Evolutionary conservation across 2,888 invertebrate genomes (phyloP).

Genomic region (Nematopogon swammerdamellus): DNA sequence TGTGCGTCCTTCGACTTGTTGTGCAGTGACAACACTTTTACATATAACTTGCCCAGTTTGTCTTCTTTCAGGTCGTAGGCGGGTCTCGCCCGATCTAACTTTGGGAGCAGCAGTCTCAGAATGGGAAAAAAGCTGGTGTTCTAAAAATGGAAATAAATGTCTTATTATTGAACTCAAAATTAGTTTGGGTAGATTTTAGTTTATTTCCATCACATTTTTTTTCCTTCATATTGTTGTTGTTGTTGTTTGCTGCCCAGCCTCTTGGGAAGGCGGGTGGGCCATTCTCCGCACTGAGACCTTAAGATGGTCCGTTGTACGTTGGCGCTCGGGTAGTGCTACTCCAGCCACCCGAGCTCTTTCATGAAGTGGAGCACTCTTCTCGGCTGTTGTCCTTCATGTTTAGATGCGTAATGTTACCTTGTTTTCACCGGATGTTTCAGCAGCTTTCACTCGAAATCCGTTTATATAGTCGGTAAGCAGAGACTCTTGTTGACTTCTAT

Average conservation of each 20-base stretch:
- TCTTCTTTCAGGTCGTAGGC: conserved; percentile 82
- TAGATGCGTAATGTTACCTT: no score
- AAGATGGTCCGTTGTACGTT: no score
- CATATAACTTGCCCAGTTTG: conserved; percentile 68
- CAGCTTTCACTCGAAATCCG: conserved; percentile 36
- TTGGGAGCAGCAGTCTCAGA: conserved; percentile 75
- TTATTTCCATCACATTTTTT: neutral
- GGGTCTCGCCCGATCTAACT: conserved; percentile 72
- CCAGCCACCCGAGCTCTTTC: no score
- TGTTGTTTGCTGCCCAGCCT: no score
- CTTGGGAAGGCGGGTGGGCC: no score
- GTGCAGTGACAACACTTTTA: conserved; percentile 72
- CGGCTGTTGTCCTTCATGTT: no score
- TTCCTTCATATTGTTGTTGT: neutral
- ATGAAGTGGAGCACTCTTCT: no score
- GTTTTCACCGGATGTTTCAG: conserved; percentile 18
- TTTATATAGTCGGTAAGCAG: conserved; percentile 45
- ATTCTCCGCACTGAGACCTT: no score
- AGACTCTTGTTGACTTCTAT: conserved; percentile 39
- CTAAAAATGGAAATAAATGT: conserved; percentile 27
- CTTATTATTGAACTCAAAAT: neutral
- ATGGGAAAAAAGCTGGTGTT: conserved; percentile 66
- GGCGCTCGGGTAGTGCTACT: no score
- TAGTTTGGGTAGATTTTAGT: neutral
- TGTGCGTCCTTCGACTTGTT: conserved; percentile 52